Evolutionary conservation across 2,797 vertebrate species (phyloP), one percentile per base, ranked within the genome.

Genomic region (Pangasius mekongensis): DNA sequence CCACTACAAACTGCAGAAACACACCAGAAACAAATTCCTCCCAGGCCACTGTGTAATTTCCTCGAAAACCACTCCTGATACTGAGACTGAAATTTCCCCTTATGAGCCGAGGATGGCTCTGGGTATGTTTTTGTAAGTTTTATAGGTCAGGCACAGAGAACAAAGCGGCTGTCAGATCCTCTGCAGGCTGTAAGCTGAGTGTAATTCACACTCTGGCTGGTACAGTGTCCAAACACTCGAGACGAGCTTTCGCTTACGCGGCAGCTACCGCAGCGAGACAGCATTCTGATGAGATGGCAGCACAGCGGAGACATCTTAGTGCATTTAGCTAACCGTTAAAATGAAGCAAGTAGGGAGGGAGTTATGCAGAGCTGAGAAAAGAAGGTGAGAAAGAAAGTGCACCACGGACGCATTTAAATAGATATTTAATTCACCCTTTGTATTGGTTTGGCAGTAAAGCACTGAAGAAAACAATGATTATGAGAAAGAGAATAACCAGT

Each of bases 211-310:
- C 71, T 86, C 84, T 39, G 84, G 36, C 84, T 77, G 74, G 49
- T 66, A 47, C 87, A 33, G 76, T 52, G 66, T 73, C 77, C 88
- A 83, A 73, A 74, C 56, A 58, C 66, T 62, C 9, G 77, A 86
- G 66, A 82, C 18, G 16, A 27, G 36, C 74, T 80, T 66, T 66
- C 30, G 87, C 82, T 71, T 82, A 62, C 54, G 2, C 54, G 67
- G 84, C 87, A 81, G 84, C 76, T 74, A 43, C 43, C 24, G 30
- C 20, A 47, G 80, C 6, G 81, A 47, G 87, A 60, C 36, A 56
- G 56, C 22, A 82, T 66, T 88, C 82, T 84, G 87, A 84, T 84
- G 87, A 88, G 83, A 89, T 82, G 90, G 88, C 64, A 87, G 83
- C 81, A 66, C 76, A 71, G 86, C 36, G 8, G 78, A 87, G 78